Percentiles rank a stretch among this genome's conserved stretches.
Evolutionary conservation across 1,140 invertebrate species (phyloP).

Genomic region (Drosophila tropicalis): DNA sequence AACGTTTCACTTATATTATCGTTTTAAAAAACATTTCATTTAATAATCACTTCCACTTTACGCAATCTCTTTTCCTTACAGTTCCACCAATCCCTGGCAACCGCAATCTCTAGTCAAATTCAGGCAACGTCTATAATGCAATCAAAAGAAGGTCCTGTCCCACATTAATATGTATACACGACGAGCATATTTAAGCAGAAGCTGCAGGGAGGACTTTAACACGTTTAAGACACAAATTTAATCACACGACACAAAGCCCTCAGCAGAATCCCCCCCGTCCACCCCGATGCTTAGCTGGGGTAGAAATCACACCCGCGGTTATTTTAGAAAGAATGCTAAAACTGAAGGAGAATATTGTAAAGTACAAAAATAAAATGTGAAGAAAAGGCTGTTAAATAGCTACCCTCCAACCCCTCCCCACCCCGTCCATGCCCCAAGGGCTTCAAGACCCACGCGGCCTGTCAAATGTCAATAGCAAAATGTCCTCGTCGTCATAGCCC

Average conservation of each 20-base stretch:
- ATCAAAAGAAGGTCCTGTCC: conserved; percentile 45
- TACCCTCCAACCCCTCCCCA: conserved; percentile 15
- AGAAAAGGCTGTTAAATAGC: conserved; percentile 30
- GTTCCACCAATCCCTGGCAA: conserved; percentile 50
- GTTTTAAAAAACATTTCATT: neutral
- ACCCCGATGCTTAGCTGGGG: conserved; percentile 37
- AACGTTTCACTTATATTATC: neutral
- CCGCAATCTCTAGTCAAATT: conserved; percentile 54
- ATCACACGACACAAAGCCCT: conserved; percentile 51
- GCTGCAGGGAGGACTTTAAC: conserved; percentile 52
- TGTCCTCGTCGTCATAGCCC: conserved; percentile 23
- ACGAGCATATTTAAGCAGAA: conserved; percentile 70
- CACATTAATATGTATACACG: conserved; percentile 33
- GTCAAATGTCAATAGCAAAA: conserved; percentile 82
- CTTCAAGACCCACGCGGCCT: conserved; percentile 55
- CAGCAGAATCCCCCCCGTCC: conserved; percentile 12
- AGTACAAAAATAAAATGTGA: conserved; percentile 50
- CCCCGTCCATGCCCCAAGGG: conserved; percentile 42
- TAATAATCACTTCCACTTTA: neutral
- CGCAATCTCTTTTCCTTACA: neutral
- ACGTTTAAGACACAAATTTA: conserved; percentile 75
- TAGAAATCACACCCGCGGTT: conserved; percentile 75
- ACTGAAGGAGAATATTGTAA: conserved; percentile 62
- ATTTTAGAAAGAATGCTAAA: conserved; percentile 71
- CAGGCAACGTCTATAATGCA: conserved; percentile 57